phyloP scores from a whole-genome alignment of 1,140 invertebrate genomes.

The Ceratitis capitata region DNA sequence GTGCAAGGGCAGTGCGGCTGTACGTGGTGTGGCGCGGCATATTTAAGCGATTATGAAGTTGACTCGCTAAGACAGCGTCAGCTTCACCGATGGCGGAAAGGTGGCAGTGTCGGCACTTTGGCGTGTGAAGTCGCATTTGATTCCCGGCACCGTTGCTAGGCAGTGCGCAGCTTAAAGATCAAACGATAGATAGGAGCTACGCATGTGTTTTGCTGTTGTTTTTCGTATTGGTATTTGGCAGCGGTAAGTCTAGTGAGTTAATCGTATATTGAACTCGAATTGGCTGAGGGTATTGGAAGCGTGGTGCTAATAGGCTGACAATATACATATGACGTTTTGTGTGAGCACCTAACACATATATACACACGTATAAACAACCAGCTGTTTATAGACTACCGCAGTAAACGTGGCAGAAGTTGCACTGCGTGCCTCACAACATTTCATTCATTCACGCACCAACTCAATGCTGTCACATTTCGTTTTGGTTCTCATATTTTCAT shows the following conservation, averaged over 20 bases:
- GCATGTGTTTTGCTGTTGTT: background rate
- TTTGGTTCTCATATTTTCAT: background rate
- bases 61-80: background rate
- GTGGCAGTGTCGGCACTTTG: background rate
- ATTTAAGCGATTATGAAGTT: background rate
- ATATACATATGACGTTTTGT: background rate
- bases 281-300: background rate
- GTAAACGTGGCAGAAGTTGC: background rate
- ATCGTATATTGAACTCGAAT: slow-evolving; percentile 1
- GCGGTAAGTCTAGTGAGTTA: background rate
- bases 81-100: too few species aligned
- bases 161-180: background rate
- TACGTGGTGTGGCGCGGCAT: background rate
- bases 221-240: background rate
- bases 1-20: background rate
- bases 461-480: background rate
- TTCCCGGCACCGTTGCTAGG: background rate
- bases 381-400: background rate
- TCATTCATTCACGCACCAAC: too few species aligned
- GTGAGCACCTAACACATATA: background rate
- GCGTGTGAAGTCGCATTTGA: slow-evolving; percentile 24
- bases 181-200: background rate
- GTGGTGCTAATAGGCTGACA: background rate
- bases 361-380: background rate
- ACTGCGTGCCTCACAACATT: background rate